Evolutionary conservation across 1,140 invertebrate species (phyloP), one percentile per base, ranked within the genome.

Genomic region (Orussus abietinus): DNA sequence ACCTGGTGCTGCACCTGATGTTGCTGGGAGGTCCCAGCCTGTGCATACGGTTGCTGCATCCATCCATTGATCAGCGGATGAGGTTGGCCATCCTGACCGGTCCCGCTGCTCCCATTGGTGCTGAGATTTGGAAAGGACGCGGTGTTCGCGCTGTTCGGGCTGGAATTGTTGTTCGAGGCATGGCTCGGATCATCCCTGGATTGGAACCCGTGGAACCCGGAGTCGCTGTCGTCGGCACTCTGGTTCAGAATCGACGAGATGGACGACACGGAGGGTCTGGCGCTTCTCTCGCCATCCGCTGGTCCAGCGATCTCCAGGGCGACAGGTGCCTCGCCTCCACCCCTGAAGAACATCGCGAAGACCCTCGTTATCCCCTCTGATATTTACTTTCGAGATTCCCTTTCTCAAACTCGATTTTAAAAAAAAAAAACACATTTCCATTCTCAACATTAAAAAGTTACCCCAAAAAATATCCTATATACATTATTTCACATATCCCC

Each of bases 191-290:
- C 69, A 22, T 68, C 62, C 18, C 75, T 67, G 2, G 64, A 75
- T 38, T 76, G 75, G 25, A 77, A 61, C 3, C 75, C 76, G 32
- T 78, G 77, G 35, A 80, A 80, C 3, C 78, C 79, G 0, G 77
- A 75, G 31, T 80, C 78, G 20, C 75, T 78, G 49, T 79, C 77
- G 47, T 79, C 75, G 10, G 75, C 72, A 48, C 72, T 78, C 47
- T 78, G 75, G 53, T 78, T 80, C 10, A 75, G 53, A 7, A 76
- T 69, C 18, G 71, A 74, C 3, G 70, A 75, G 20, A 74, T 71
- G 38, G 71, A 74, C 3, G 70, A 75, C 4, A 74, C 68, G 39
- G 64, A 71, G 5, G 70, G 71, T n/a, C 66, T 43, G 0, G 65
- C 64, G 38, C 63, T 69, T 7, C 66, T 57, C 6, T 69, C 67